phyloP scores from a whole-genome alignment of 2,797 vertebrate species.

The Eospalax fontanierii region DNA sequence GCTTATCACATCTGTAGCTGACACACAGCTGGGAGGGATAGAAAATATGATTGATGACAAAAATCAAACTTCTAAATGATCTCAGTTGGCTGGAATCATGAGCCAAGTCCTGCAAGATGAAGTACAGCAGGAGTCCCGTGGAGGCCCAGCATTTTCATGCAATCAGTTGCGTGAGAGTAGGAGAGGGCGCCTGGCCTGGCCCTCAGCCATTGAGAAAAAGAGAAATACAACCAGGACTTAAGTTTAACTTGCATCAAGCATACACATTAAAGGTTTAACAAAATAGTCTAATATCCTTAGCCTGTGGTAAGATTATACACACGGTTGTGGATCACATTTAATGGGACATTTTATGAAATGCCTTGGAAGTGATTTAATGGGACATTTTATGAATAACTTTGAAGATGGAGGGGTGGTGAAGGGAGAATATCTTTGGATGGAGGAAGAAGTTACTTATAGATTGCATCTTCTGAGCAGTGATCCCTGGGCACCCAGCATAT shows the following conservation, averaged over 20 bases:
- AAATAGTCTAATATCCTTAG: not conserved
- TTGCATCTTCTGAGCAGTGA: not conserved
- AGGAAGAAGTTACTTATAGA: not conserved
- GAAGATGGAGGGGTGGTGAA: not conserved
- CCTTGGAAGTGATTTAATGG: not conserved
- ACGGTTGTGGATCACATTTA: not conserved
- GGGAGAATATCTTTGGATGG: not conserved
- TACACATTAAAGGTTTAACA: conserved; percentile 22
- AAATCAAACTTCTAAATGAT: conserved; percentile 82
- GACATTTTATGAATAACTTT: conserved; percentile 12
- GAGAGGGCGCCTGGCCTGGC: not conserved
- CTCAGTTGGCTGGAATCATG: conserved; percentile 80
- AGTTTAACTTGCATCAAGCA: not conserved
- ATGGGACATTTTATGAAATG: not conserved
- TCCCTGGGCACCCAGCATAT: not conserved
- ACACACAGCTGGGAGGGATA: conserved; percentile 81
- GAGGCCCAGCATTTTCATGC: conserved; percentile 50
- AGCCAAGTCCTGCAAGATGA: conserved; percentile 73
- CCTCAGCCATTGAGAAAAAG: not conserved
- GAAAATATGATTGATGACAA: conserved; percentile 83
- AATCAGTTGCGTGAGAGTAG: not conserved
- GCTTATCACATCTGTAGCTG: conserved; percentile 78
- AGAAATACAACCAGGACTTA: not conserved
- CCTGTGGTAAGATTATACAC: not conserved
- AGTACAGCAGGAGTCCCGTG: conserved; percentile 67